phyloP scores from a whole-genome alignment of 2,888 invertebrate genomes.

The Synanthedon myopaeformis region DNA sequence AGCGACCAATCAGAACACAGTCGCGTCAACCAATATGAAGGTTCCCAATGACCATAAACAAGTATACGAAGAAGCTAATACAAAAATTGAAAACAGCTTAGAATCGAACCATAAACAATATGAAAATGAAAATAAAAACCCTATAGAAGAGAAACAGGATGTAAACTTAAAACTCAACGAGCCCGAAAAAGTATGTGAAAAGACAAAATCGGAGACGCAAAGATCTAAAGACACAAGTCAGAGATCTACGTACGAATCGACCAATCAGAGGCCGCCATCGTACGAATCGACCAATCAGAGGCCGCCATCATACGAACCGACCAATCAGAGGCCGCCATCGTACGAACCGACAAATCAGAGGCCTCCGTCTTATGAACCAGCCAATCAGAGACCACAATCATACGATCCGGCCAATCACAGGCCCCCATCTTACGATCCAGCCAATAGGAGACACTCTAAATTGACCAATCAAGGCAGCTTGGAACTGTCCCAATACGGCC shows the following conservation, averaged over 20 bases:
- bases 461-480: conserved; percentile 22
- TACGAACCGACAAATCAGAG: conserved; percentile 16
- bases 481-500: conserved; percentile 20
- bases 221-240: background rate
- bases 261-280: conserved; percentile 1
- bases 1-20: conserved; percentile 11
- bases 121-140: background rate
- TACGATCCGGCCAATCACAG: conserved; percentile 12
- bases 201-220: background rate
- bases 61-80: conserved; percentile 4
- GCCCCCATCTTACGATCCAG: conserved; percentile 11
- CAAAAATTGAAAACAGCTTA: no score
- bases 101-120: no score
- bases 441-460: conserved; percentile 10
- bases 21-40: conserved; percentile 8
- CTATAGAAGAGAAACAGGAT: background rate
- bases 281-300: conserved; percentile 11
- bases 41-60: conserved; percentile 1
- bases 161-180: background rate
- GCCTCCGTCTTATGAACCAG: conserved; percentile 8
- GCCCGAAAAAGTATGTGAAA: background rate
- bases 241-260: background rate
- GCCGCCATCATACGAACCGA: no score
- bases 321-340: conserved; percentile 1
- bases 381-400: background rate